Percentiles rank a stretch among this genome's conserved stretches.
These are phyloP conservation scores for Mixornis gularis DNA, from an alignment of 2,113 vertebrate species.

Conservation along the genomic window DNA sequence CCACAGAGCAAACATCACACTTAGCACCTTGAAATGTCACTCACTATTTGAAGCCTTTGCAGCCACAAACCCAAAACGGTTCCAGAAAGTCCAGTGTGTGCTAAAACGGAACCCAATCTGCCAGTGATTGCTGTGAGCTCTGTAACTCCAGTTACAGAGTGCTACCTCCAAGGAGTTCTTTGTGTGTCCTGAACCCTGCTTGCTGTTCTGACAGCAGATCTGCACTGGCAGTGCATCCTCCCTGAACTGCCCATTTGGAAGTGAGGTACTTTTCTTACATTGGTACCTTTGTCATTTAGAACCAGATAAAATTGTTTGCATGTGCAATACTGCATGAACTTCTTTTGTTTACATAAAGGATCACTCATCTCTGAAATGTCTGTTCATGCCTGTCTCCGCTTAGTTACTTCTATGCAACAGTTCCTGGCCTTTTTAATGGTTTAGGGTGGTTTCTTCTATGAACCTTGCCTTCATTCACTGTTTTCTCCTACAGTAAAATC, in stretches of 20 bases:
- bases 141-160: no score
- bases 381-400: neutral
- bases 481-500: neutral
- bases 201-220: neutral
- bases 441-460: neutral
- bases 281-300: neutral
- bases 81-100: neutral
- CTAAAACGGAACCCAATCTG: neutral
- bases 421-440: neutral
- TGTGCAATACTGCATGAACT: neutral
- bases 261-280: neutral
- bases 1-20: neutral
- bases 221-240: neutral
- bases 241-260: neutral
- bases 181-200: neutral
- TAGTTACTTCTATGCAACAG: neutral
- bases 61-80: neutral
- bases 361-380: neutral
- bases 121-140: neutral
- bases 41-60: neutral
- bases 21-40: neutral
- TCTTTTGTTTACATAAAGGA: neutral
- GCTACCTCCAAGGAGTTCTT: neutral
- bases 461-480: neutral
- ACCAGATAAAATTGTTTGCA: neutral